Conservation (phyloP, 30 jellyfish, hydroid and myxozoan species). For the Hydractinia symbiolongicarpus region DNA sequence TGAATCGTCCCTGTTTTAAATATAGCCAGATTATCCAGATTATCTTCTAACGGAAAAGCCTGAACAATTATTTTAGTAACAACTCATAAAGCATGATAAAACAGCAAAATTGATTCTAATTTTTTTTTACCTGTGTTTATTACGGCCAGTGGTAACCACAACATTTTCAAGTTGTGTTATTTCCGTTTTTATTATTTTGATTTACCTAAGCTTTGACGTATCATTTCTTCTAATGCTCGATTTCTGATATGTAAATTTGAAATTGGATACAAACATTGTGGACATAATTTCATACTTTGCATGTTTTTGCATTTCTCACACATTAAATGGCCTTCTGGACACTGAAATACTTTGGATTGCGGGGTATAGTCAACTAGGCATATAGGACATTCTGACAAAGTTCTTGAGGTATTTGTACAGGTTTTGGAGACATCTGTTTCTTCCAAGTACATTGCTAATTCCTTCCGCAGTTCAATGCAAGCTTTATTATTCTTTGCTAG, state of each 20-base stretch:
- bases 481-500: background rate
- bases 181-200: too few relatives aligned
- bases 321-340: constrained; percentile 17
- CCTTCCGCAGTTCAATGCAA: constrained; percentile 10
- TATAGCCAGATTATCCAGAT: too few relatives aligned
- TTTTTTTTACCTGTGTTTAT: too few relatives aligned
- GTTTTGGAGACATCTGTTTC: background rate
- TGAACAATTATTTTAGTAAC: too few relatives aligned
- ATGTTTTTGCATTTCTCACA: constrained; percentile 9
- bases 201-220: background rate
- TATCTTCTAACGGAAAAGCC: too few relatives aligned
- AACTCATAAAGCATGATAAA: too few relatives aligned
- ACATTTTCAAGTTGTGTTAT: too few relatives aligned
- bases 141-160: too few relatives aligned
- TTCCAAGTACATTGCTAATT: background rate
- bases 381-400: constrained; percentile 12
- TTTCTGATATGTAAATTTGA: background rate
- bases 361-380: background rate
- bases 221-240: constrained; percentile 9
- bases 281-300: background rate
- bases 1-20: too few relatives aligned
- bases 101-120: too few relatives aligned
- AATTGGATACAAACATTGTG: background rate
- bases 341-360: background rate
- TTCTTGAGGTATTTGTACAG: background rate